Conservation (phyloP, 1,140 invertebrate species). For the Tetragnatha versicolor region DNA sequence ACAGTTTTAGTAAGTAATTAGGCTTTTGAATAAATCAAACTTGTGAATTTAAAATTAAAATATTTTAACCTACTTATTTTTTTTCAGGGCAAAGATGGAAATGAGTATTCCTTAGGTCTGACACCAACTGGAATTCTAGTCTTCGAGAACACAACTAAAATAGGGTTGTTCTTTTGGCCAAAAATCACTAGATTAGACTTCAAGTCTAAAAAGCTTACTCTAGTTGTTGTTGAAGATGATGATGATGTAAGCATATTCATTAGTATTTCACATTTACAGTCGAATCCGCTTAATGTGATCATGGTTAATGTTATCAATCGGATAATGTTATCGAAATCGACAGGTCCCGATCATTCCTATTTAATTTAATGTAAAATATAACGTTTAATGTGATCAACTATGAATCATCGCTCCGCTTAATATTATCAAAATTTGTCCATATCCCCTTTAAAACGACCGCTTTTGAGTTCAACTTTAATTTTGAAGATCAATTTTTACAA, state of each 20-base stretch:
- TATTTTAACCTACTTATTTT: constrained; percentile 59
- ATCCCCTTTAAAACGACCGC: no score
- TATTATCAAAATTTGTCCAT: no score
- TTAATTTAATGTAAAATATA: no score
- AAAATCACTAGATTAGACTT: constrained; percentile 95
- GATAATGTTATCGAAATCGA: no score
- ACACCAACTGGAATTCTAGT: constrained; percentile 97
- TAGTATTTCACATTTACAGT: no score
- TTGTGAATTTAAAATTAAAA: not conserved
- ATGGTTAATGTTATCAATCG: no score
- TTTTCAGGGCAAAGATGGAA: constrained; percentile 91
- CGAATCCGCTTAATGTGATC: no score
- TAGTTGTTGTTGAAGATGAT: constrained; percentile 96
- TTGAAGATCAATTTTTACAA: no score
- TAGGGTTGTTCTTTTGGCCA: constrained; percentile 99
- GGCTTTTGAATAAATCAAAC: not conserved
- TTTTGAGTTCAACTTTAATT: no score
- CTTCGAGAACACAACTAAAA: constrained; percentile 93
- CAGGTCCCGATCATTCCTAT: no score
- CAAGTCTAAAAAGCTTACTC: constrained; percentile 93
- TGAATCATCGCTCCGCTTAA: no score
- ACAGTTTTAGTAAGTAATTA: constrained; percentile 69
- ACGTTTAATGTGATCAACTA: no score
- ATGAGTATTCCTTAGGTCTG: constrained; percentile 94
- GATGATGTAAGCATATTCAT: constrained; percentile 75